Evolutionary conservation across 2,113 vertebrate species (phyloP), one percentile per base, ranked within the genome.

Genomic region (Microcebus jonahi): DNA sequence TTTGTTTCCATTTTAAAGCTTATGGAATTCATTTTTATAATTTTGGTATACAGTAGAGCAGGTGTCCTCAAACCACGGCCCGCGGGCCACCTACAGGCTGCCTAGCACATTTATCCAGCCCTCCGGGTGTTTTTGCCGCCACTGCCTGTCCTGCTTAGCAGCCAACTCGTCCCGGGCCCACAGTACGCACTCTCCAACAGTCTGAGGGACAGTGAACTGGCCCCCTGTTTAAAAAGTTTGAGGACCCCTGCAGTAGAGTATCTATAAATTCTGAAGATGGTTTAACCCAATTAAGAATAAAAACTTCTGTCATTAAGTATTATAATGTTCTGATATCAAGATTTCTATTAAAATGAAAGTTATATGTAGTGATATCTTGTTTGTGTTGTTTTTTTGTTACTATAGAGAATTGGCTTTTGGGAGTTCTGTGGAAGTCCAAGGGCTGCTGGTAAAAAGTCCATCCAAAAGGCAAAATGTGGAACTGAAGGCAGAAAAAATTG

Each of bases 401-500:
- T 98, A 21, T 96, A 99, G 99, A 96, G 98, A 98, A 84, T 97
- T 99, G 79, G 98, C 98, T 81, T 99, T 99, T 96, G 99, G 99
- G 39, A 99, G 99, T 0, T 99, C 99, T 3, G 99, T 99, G 25
- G 99, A 99, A 98, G 98, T 99, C 73, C 98, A 98, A 3, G 99
- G 99, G 23, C 92, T 97, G 53, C 98, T 99, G 90, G 98, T 99
- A 92, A 99, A 98, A 98, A 99, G 99, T 97, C 99, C 97, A n/a
- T 98, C 99, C 10, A 98, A 63, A 93, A 99, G 91, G 71, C 99
- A 99, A 95, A 98, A 97, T 6, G 92, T 99, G 96, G 99, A 99
- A 97, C 97, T 99, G 88, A 98, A 99, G 85, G 99, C 99, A 1
- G 97, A 99, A 53, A 96, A 98, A 12, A 99, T 99, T 96, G 94